Evolutionary conservation across 2,888 invertebrate species (phyloP).

Genomic region (Osmoderma eremita): DNA sequence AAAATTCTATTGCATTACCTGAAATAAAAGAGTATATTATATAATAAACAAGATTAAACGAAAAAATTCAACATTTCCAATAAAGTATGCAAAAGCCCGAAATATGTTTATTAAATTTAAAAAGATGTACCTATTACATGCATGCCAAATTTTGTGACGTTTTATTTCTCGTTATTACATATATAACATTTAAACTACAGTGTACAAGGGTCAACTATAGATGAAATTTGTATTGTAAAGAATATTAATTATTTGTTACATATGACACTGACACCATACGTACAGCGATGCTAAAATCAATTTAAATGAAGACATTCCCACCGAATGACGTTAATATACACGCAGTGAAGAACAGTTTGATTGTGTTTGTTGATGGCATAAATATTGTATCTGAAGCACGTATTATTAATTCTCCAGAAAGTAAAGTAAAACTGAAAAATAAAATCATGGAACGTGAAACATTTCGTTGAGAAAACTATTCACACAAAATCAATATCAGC

Average conservation of each 20-base stretch:
- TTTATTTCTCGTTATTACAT: slow-evolving; percentile 7
- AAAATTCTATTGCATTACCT: slow-evolving; percentile 60
- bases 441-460: not conserved
- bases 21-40: slow-evolving; percentile 45
- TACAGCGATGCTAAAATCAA: slow-evolving; percentile 30
- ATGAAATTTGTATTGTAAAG: not conserved
- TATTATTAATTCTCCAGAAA: too few species aligned
- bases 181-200: not conserved
- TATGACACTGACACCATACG: not conserved
- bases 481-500: slow-evolving; percentile 61
- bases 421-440: not conserved
- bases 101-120: slow-evolving; percentile 22
- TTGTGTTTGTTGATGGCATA: too few species aligned
- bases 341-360: not conserved
- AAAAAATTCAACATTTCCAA: not conserved
- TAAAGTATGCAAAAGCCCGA: not conserved
- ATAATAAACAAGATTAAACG: too few species aligned
- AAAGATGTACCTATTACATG: too few species aligned
- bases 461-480: slow-evolving; percentile 39
- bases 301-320: slow-evolving; percentile 31
- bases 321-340: slow-evolving; percentile 12
- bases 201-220: not conserved
- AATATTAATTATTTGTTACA: too few species aligned
- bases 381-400: too few species aligned
- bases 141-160: slow-evolving; percentile 32